These are phyloP conservation scores for Setophaga coronata DNA, from an alignment of 2,113 vertebrate species.

Conservation along the genomic window DNA sequence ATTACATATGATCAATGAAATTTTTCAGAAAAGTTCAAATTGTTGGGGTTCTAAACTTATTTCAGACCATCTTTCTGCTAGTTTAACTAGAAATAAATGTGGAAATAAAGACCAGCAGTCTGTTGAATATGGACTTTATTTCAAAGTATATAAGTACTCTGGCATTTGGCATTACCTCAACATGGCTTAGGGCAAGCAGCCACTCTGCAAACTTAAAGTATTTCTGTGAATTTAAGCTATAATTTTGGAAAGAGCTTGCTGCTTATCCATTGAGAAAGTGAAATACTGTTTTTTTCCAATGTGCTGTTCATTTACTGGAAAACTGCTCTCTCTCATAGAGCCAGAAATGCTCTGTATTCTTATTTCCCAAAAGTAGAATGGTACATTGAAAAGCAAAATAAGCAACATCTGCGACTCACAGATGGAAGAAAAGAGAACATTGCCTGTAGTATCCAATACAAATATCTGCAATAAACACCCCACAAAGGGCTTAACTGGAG, in stretches of 20 bases:
- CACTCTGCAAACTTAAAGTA: not conserved
- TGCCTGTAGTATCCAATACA: not conserved
- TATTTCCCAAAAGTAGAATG: slow-evolving; percentile 53
- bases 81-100: not conserved
- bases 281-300: slow-evolving; percentile 56
- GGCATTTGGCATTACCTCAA: not conserved
- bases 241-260: slow-evolving; percentile 49
- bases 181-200: slow-evolving; percentile 8
- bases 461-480: slow-evolving; percentile 50
- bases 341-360: slow-evolving; percentile 19
- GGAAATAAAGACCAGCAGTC: not conserved
- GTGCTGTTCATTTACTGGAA: slow-evolving; percentile 45
- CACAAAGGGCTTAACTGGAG: not conserved
- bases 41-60: not conserved
- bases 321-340: not conserved
- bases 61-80: not conserved
- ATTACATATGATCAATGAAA: not conserved
- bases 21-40: not conserved
- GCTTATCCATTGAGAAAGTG: slow-evolving; percentile 34
- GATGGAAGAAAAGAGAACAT: not conserved
- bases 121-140: not conserved
- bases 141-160: not conserved
- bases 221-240: slow-evolving; percentile 32
- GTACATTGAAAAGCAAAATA: slow-evolving; percentile 41
- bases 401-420: slow-evolving; percentile 15